A percentile compares a stretch with the other conserved stretches of the same genome.
These are phyloP conservation scores for Florisuga fusca DNA, from an alignment of 2,797 vertebrate genomes.

Conservation along the genomic window DNA sequence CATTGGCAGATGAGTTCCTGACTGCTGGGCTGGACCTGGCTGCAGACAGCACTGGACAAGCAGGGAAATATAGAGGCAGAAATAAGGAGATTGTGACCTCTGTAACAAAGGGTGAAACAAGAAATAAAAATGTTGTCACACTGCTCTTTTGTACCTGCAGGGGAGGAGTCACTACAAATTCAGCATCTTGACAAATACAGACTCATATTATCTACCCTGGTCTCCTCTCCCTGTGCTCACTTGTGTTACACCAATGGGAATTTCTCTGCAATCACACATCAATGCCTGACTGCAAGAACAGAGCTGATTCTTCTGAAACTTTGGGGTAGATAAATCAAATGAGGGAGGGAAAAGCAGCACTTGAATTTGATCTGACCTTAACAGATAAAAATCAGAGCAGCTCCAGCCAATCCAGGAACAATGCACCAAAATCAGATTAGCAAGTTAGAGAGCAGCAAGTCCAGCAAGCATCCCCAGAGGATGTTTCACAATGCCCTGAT, in stretches of 20 bases:
- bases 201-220: accelerated
- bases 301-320: background rate
- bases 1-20: accelerated
- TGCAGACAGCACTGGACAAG: background rate
- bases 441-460: background rate
- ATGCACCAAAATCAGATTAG: background rate
- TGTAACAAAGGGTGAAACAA: background rate
- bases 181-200: background rate
- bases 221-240: background rate
- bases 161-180: background rate
- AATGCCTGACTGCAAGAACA: background rate
- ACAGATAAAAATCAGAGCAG: background rate
- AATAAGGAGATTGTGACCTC: background rate
- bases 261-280: background rate
- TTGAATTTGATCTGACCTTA: background rate
- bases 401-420: background rate
- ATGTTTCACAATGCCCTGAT: background rate
- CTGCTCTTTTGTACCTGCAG: accelerated
- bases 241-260: background rate
- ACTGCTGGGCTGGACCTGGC: background rate
- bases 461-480: background rate
- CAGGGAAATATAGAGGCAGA: background rate
- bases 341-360: background rate
- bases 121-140: background rate
- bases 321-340: background rate